Base-by-base conservation (phyloP, 2,888 invertebrate species). In the Trimorus sp. region DNA sequence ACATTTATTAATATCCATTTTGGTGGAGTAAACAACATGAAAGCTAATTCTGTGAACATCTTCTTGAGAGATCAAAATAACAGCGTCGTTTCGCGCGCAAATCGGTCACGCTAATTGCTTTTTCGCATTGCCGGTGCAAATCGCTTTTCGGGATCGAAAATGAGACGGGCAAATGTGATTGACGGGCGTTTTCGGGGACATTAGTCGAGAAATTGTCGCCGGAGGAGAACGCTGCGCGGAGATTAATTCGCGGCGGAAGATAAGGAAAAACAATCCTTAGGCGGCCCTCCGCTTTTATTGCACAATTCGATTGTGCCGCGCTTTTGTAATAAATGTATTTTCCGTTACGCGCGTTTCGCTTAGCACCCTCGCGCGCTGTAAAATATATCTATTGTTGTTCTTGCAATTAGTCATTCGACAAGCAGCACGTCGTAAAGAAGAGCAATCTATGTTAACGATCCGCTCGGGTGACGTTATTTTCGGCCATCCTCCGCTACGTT, bases 171-270 rank as follows among this genome's bases (percentile, higher is more conserved):
- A 58, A 56, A 63, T 59, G 58, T 58, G 70, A 78, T 59, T 76
- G 73, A 71, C 74, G 81, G 86, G 86, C 86, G 87, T 90, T 90
- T 89, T 87, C 85, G 86, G 88, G 87, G 88, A 40, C 88, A 89
- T 90, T 88, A 86, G 87, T 79, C 68, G 83, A 84, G 83, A 79
- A 81, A 84, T 79, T 78, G 82, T 84, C 68, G 85, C 63, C 63
- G 49, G 79, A 79, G 79, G 77, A 85, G 78, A 85, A 16, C 51
- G 74, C 45, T 26, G 82, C 87, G 83, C 84, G 84, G 87, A 90
- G 90, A 91, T 91, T 90, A 91, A 91, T 91, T 90, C 88, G 88
- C 89, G 89, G 86, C 87, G 86, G 87, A 87, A 91, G 91, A 91
- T 91, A 91, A 90, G 89, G 89, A 90, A 88, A 89, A 89, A 88